Evolutionary conservation across 2,888 invertebrate species (phyloP).

Genomic region (Troides helena): DNA sequence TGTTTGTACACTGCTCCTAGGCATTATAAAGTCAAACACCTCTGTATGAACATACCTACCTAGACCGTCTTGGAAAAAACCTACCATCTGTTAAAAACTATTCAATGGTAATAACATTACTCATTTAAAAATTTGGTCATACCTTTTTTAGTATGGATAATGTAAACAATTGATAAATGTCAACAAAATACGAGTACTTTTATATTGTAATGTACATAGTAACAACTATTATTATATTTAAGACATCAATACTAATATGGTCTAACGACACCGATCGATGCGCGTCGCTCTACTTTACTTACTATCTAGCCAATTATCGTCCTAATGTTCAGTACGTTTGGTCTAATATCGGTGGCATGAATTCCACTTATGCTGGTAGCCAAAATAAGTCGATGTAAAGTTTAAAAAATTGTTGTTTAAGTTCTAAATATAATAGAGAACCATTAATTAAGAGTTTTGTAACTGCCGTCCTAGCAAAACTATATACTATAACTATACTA

Average conservation of each 20-base stretch:
- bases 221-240: constrained; percentile 18
- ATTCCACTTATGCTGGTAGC: neutral
- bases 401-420: neutral
- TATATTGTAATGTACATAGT: neutral
- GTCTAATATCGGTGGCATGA: neutral
- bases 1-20: no score
- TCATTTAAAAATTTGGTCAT: no score
- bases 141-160: neutral
- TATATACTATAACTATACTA: no score
- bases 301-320: constrained; percentile 23
- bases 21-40: no score
- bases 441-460: no score
- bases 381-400: neutral
- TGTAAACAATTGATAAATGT: neutral
- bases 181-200: neutral
- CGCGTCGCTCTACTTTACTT: constrained; percentile 24
- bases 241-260: constrained; percentile 22
- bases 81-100: no score
- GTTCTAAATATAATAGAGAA: no score
- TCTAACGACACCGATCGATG: constrained; percentile 19
- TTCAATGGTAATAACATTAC: no score
- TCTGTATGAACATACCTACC: no score
- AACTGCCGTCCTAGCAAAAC: no score
- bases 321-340: constrained; percentile 7
- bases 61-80: no score